These are phyloP conservation scores for Tachina fera DNA, from an alignment of 2,888 invertebrate genomes.

Conservation along the genomic window DNA sequence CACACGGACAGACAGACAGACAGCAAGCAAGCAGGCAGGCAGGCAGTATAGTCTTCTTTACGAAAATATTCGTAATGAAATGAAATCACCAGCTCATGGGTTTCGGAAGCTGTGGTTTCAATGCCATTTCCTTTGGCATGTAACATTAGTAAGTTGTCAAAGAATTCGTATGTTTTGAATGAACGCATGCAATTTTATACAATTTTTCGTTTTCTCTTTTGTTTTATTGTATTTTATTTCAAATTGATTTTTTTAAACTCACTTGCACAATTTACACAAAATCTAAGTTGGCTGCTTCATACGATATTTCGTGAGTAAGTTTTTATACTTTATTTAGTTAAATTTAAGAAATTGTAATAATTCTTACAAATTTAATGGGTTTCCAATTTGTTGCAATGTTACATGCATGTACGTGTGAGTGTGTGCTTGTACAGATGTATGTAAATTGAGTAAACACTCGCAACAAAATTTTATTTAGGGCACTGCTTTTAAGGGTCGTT, in stretches of 20 bases:
- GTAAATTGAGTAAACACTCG: conserved; percentile 17
- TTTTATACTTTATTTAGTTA: neutral
- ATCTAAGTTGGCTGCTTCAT: neutral
- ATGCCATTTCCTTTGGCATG: conserved; percentile 72
- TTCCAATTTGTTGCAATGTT: conserved; percentile 60
- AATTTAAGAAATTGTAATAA: conserved; percentile 20
- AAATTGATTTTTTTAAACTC: conserved; percentile 14
- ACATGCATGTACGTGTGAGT: neutral
- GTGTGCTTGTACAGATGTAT: neutral
- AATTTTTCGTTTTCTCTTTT: conserved; percentile 19
- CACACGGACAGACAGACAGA: neutral
- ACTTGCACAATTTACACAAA: conserved; percentile 2
- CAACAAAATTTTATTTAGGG: conserved; percentile 30
- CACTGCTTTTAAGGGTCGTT: conserved; percentile 55
- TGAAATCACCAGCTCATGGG: conserved; percentile 76
- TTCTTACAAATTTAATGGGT: conserved; percentile 58
- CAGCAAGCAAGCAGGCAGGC: neutral
- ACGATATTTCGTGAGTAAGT: neutral
- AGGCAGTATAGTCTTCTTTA: conserved; percentile 47
- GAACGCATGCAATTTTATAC: conserved; percentile 59
- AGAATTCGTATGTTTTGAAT: conserved; percentile 39
- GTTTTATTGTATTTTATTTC: neutral
- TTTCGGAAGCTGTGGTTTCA: conserved; percentile 82
- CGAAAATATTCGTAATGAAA: conserved; percentile 58
- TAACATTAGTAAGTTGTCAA: conserved; percentile 66